Percentiles rank a stretch among this genome's conserved stretches.
These are phyloP conservation scores for Octodon degus DNA, from an alignment of 2,113 vertebrate species.

Conservation along the genomic window DNA sequence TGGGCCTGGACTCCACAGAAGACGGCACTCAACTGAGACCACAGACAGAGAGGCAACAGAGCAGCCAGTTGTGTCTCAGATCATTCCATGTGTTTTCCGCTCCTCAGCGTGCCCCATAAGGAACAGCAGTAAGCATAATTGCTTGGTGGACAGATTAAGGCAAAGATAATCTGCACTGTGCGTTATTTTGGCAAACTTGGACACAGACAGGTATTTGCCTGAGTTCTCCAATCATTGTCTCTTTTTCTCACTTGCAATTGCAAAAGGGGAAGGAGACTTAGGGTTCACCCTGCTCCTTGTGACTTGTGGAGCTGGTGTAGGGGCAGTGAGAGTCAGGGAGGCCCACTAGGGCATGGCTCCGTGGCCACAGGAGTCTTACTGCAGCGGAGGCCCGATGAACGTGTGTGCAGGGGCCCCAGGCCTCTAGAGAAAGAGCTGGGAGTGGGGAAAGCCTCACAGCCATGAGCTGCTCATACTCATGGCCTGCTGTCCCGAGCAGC, in stretches of 20 bases:
- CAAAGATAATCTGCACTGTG: accelerated
- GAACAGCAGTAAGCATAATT: not conserved
- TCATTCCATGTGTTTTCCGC: not conserved
- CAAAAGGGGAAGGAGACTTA: not conserved
- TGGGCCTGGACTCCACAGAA: not conserved
- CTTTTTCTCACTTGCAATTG: not conserved
- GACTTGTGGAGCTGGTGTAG: accelerated
- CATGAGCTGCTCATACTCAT: not conserved
- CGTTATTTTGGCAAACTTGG: accelerated
- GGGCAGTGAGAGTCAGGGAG: not conserved
- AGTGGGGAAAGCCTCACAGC: accelerated
- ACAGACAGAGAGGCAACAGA: not conserved
- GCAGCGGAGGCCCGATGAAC: too few relatives aligned
- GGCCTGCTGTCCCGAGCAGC: not conserved
- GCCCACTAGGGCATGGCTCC: too few relatives aligned
- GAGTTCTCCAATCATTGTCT: not conserved
- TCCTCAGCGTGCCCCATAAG: not conserved
- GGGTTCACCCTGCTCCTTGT: accelerated
- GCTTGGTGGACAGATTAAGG: not conserved
- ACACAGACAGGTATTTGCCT: accelerated
- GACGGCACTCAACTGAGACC: too few relatives aligned
- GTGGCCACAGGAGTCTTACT: not conserved
- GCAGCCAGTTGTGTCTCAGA: not conserved
- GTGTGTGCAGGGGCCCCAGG: accelerated
- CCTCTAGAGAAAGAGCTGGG: not conserved